Conservation (phyloP, 1,140 invertebrate species). For the Colletes latitarsis region DNA sequence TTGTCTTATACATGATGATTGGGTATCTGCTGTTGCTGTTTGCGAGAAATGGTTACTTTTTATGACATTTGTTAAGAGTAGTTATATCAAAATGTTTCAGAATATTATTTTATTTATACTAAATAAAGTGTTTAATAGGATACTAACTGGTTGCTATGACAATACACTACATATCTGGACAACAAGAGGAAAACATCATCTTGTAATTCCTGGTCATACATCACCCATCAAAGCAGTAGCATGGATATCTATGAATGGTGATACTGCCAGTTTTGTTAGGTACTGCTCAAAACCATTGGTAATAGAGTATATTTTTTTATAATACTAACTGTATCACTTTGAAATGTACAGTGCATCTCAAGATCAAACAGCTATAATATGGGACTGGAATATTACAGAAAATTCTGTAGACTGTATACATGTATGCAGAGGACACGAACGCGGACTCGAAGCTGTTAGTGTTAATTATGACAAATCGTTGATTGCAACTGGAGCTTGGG, state of each 20-base stretch:
- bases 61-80: neutral
- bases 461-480: conserved; percentile 85
- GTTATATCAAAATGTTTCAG: neutral
- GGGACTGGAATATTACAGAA: conserved; percentile 90
- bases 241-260: conserved; percentile 88
- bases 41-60: conserved; percentile 86
- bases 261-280: conserved; percentile 88
- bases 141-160: conserved; percentile 97
- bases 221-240: conserved; percentile 92
- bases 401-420: conserved; percentile 91
- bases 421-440: conserved; percentile 93
- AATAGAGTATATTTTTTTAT: neutral
- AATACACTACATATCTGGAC: conserved; percentile 95
- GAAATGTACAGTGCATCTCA: conserved; percentile 87
- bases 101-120: neutral
- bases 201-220: conserved; percentile 92
- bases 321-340: neutral
- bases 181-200: conserved; percentile 89
- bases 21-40: conserved; percentile 93
- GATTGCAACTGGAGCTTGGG: conserved; percentile 97
- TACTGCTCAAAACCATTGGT: conserved; percentile 67
- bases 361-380: conserved; percentile 95
- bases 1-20: conserved; percentile 96
- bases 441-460: conserved; percentile 92
- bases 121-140: conserved; percentile 81